These are phyloP conservation scores for Lobophora halterata DNA, from an alignment of 2,888 invertebrate species.

Conservation along the genomic window DNA sequence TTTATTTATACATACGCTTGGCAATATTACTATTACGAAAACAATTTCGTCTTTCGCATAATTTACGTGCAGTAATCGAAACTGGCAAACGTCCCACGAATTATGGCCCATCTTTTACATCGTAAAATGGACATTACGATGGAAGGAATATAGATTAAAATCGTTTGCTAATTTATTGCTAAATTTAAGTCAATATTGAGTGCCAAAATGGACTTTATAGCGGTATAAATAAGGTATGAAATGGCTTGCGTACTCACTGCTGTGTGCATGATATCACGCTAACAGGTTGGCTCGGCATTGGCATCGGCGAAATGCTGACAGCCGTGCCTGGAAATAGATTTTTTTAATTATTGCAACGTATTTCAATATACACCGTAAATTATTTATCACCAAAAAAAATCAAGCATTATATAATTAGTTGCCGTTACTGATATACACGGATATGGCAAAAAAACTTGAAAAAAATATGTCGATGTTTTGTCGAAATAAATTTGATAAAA, in stretches of 20 bases:
- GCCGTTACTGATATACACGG: no score
- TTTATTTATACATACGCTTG: conserved; percentile 11
- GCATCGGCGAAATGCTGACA: conserved; percentile 63
- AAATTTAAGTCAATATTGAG: not conserved
- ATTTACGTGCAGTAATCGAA: conserved; percentile 8
- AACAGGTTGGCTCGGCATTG: conserved; percentile 53
- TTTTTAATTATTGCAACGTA: no score
- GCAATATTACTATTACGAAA: conserved; percentile 8
- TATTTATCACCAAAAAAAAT: no score
- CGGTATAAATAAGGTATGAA: conserved; percentile 4
- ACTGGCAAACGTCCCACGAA: conserved; percentile 15
- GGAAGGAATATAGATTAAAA: not conserved
- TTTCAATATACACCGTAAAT: no score
- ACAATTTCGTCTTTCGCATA: conserved; percentile 5
- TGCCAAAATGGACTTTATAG: conserved; percentile 1
- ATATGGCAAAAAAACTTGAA: no score
- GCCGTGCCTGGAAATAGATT: conserved; percentile 56
- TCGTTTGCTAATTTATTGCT: no score
- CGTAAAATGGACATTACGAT: conserved; percentile 7
- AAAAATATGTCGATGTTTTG: no score
- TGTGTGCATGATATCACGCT: conserved; percentile 64
- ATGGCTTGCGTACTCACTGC: conserved; percentile 59
- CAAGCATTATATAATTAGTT: no score
- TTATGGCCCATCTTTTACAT: not conserved
- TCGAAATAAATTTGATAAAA: no score